A percentile compares a stretch with the other conserved stretches of the same genome.
These are phyloP conservation scores for Malthinus seriepunctatus DNA, from an alignment of 2,888 invertebrate genomes.

Conservation along the genomic window DNA sequence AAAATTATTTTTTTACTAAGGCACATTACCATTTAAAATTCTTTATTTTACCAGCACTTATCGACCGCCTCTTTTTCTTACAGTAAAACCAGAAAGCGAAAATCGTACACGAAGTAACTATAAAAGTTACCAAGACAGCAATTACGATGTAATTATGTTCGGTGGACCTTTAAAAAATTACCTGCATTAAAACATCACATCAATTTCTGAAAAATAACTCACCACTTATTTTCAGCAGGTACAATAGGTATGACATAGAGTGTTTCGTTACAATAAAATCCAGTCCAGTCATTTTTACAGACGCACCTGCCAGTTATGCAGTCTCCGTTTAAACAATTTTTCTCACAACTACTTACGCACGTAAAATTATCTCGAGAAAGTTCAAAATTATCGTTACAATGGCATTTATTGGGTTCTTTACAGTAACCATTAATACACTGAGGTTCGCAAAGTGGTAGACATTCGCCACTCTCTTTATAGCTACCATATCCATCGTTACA, in stretches of 20 bases:
- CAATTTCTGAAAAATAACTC: no score
- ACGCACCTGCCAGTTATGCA: slow-evolving; percentile 46
- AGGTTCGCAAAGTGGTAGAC: neutral
- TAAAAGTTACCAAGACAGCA: slow-evolving; percentile 40
- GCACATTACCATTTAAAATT: no score
- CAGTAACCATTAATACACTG: slow-evolving; percentile 32
- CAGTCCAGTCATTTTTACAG: slow-evolving; percentile 59
- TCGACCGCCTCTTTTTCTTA: slow-evolving; percentile 5
- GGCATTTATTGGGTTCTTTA: slow-evolving; percentile 30
- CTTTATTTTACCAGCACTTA: neutral
- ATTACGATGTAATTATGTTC: neutral
- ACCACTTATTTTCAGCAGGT: slow-evolving; percentile 2
- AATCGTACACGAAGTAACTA: neutral
- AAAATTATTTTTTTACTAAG: no score
- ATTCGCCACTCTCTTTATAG: neutral
- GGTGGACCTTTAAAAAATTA: no score
- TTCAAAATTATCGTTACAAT: slow-evolving; percentile 40
- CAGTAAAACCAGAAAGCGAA: slow-evolving; percentile 2
- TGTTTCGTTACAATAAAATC: slow-evolving; percentile 45
- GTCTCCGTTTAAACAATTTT: slow-evolving; percentile 41
- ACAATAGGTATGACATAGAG: slow-evolving; percentile 35
- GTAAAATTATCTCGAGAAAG: slow-evolving; percentile 9
- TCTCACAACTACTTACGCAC: slow-evolving; percentile 25
- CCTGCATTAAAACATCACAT: no score
- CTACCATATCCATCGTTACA: neutral